Evolutionary conservation across 2,797 vertebrate genomes (phyloP).

Genomic region (Cyclopterus lumpus): DNA sequence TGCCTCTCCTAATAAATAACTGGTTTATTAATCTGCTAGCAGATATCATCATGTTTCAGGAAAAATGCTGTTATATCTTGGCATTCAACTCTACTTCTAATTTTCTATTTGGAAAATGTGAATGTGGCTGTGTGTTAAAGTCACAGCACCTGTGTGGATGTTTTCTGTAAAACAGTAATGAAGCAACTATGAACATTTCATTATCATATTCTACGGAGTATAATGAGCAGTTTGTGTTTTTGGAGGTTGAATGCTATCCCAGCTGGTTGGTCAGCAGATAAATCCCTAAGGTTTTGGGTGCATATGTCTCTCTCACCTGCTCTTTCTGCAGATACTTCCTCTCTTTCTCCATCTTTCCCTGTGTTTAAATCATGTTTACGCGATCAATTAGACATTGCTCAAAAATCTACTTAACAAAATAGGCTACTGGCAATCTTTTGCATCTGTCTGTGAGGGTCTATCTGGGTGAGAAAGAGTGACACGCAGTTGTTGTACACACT

Average conservation of each 20-base stretch:
- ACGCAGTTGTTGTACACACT: not conserved
- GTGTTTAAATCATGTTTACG: not conserved
- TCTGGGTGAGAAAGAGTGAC: not conserved
- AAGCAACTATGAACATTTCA: slow-evolving; percentile 38
- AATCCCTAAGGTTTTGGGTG: slow-evolving; percentile 6
- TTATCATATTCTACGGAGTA: slow-evolving; percentile 27
- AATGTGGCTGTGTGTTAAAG: slow-evolving; percentile 12
- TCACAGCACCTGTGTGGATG: slow-evolving; percentile 1
- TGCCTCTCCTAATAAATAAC: not conserved
- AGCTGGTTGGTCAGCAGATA: slow-evolving; percentile 32
- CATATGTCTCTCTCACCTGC: slow-evolving; percentile 20
- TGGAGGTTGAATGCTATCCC: slow-evolving; percentile 51
- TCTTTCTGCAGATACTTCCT: not conserved
- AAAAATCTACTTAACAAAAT: not conserved
- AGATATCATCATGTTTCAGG: slow-evolving; percentile 13
- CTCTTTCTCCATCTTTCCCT: not conserved
- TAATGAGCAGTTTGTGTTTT: slow-evolving; percentile 39
- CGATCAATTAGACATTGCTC: not conserved
- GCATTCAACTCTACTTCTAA: slow-evolving; percentile 8
- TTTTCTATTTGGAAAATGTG: slow-evolving; percentile 14
- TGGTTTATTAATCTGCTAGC: not conserved
- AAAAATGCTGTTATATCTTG: slow-evolving; percentile 26
- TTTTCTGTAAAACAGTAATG: slow-evolving; percentile 38
- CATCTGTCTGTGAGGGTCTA: not conserved
- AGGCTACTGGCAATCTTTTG: not conserved